A percentile compares a stretch with the other conserved stretches of the same genome.
Evolutionary conservation across 2,888 invertebrate species (phyloP).

Genomic region (Agrochola lychnidis): DNA sequence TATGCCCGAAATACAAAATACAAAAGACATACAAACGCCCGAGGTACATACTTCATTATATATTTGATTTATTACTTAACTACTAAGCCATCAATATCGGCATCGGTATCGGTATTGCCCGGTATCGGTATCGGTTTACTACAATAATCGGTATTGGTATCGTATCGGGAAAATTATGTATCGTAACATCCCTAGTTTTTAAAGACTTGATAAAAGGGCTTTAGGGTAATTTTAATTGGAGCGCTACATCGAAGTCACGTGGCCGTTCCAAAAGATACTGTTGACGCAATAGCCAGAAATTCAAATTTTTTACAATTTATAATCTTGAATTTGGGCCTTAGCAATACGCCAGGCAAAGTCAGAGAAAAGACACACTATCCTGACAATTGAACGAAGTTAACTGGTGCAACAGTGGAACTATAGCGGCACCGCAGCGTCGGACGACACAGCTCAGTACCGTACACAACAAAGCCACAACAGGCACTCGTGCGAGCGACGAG

Average conservation of each 20-base stretch:
- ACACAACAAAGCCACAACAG: constrained; percentile 21
- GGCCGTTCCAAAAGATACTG: not conserved
- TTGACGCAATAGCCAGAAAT: not conserved
- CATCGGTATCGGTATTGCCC: too few relatives aligned
- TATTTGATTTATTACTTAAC: too few relatives aligned
- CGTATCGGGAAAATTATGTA: too few relatives aligned
- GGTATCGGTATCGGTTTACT: too few relatives aligned
- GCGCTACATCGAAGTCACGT: not conserved
- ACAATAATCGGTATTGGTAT: too few relatives aligned
- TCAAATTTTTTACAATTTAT: too few relatives aligned
- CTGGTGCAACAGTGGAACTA: constrained; percentile 6
- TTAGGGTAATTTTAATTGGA: not conserved
- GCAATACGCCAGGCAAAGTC: not conserved
- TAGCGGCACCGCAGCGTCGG: not conserved
- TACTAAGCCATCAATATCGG: too few relatives aligned
- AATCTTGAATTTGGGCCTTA: not conserved
- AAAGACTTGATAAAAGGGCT: not conserved
- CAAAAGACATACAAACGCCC: too few relatives aligned
- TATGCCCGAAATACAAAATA: too few relatives aligned
- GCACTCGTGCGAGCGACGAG: constrained; percentile 18
- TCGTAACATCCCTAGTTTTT: not conserved
- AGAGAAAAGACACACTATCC: not conserved
- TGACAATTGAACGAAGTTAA: constrained; percentile 26
- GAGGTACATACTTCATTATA: too few relatives aligned
- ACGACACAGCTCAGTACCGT: constrained; percentile 11